Percentiles rank a stretch among this genome's conserved stretches.
Evolutionary conservation across 2,888 invertebrate species (phyloP).

Genomic region (Amphimallon solstitiale): DNA sequence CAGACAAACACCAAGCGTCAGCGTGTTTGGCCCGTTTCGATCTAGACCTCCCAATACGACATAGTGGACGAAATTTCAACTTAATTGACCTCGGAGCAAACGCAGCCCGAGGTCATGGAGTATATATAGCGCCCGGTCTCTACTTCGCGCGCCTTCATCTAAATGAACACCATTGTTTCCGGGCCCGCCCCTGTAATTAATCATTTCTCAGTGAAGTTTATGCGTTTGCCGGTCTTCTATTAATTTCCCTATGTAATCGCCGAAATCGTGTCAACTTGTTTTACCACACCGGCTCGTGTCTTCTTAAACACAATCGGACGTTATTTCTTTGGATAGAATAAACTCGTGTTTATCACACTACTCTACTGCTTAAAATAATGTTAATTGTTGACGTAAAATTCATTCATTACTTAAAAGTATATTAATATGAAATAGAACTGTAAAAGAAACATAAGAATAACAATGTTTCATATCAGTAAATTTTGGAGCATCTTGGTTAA

Average conservation of each 20-base stretch:
- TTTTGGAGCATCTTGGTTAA: no score
- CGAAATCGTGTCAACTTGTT: conserved; percentile 26
- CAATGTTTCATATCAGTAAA: no score
- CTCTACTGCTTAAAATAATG: no score
- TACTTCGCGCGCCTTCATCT: conserved; percentile 23
- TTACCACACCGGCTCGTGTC: background rate
- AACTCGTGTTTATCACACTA: no score
- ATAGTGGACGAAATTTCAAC: conserved; percentile 38
- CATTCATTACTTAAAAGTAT: no score
- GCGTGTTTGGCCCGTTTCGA: conserved; percentile 33
- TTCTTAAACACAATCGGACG: no score
- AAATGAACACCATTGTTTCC: conserved; percentile 43
- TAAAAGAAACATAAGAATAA: no score
- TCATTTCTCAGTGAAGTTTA: conserved; percentile 32
- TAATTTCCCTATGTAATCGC: conserved; percentile 24
- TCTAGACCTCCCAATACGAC: conserved; percentile 41
- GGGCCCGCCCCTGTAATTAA: conserved; percentile 31
- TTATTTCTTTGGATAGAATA: no score
- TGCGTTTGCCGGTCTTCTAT: conserved; percentile 28
- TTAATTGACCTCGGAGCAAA: conserved; percentile 28
- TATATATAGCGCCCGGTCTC: conserved; percentile 5
- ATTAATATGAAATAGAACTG: no score
- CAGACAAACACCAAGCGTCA: background rate
- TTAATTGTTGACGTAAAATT: no score
- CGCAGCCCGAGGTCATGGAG: conserved; percentile 27